Percentiles rank a stretch among this genome's conserved stretches.
Conservation (phyloP, 2,888 invertebrate genomes). For the Mechanitis mazaeus region DNA sequence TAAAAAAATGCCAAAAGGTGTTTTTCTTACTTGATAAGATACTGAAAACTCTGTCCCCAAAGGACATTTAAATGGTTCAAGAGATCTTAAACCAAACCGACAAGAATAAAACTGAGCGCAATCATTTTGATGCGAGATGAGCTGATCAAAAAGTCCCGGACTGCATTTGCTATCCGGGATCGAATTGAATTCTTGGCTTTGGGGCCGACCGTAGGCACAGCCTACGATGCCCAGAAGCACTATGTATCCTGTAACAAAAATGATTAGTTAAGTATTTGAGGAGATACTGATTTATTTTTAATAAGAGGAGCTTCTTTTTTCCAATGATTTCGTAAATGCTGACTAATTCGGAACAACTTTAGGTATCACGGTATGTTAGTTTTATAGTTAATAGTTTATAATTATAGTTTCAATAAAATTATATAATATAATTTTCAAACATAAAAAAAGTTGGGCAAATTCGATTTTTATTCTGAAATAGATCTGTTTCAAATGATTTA, state of each 20-base stretch:
- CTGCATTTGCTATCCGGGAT: slow-evolving; percentile 5
- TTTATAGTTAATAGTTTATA: too few species aligned
- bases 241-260: slow-evolving; percentile 35
- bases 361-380: too few species aligned
- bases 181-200: slow-evolving; percentile 11
- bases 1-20: background rate
- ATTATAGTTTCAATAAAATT: too few species aligned
- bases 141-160: slow-evolving; percentile 2
- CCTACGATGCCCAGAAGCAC: slow-evolving; percentile 36
- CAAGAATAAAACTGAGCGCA: slow-evolving; percentile 58
- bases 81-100: slow-evolving; percentile 43
- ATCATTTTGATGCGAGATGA: slow-evolving; percentile 51
- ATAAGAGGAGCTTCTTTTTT: too few species aligned
- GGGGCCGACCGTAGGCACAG: slow-evolving; percentile 32
- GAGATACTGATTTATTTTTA: too few species aligned
- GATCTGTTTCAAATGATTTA: too few species aligned
- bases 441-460: too few species aligned
- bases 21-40: slow-evolving; percentile 39
- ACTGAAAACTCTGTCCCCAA: slow-evolving; percentile 47
- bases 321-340: too few species aligned
- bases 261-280: background rate
- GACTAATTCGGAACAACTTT: too few species aligned
- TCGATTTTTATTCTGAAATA: too few species aligned
- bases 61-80: slow-evolving; percentile 35
- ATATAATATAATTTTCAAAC: too few species aligned